Evolutionary conservation across 2,113 vertebrate genomes (phyloP).

Genomic region (Ailurus styani): DNA sequence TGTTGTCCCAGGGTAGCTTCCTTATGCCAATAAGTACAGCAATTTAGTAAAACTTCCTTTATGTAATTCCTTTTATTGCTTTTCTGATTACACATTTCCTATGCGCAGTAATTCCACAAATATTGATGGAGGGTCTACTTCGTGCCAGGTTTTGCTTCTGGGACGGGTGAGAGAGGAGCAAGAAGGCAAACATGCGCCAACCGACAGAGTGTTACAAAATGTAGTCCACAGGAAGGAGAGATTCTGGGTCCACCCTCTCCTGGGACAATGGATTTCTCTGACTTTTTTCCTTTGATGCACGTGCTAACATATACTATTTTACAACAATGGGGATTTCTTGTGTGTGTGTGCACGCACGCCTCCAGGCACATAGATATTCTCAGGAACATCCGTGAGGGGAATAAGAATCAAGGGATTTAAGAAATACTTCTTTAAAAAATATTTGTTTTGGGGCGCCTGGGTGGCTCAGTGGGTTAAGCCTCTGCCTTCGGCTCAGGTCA

Average conservation of each 20-base stretch:
- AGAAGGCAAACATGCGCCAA: not conserved
- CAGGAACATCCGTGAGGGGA: not conserved
- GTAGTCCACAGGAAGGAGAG: no score
- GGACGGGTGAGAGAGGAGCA: not conserved
- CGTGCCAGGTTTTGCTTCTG: not conserved
- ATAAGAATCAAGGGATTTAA: not conserved
- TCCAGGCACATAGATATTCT: not conserved
- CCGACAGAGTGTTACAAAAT: not conserved
- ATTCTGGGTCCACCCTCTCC: fast-evolving
- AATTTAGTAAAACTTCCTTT: not conserved
- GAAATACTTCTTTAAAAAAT: not conserved
- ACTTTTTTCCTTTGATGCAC: not conserved
- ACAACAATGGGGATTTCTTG: not conserved
- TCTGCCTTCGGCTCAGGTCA: no score
- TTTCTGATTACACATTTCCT: not conserved
- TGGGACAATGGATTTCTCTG: not conserved
- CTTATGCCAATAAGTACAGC: not conserved
- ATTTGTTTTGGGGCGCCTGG: not conserved
- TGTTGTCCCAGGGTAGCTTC: not conserved
- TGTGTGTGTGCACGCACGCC: no score
- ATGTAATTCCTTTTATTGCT: not conserved
- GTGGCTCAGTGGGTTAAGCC: no score
- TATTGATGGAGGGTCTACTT: not conserved
- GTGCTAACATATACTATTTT: not conserved
- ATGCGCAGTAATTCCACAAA: not conserved